phyloP scores from a whole-genome alignment of 1,140 invertebrate species.

The Spodoptera frugiperda region DNA sequence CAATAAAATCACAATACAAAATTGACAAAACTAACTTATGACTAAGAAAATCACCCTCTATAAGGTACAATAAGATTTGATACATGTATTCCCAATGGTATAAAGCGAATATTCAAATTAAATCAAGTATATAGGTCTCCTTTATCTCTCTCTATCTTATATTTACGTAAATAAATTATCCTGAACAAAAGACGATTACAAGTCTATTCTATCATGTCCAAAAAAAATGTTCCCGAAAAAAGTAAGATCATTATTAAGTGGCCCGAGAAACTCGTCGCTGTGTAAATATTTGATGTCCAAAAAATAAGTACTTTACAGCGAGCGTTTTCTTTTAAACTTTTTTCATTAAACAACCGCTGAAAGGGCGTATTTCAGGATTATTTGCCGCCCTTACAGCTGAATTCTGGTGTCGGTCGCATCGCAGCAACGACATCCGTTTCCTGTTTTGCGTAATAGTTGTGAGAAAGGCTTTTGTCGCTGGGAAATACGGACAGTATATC shows the following conservation, averaged over 20 bases:
- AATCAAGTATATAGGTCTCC: too few relatives aligned
- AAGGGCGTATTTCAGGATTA: slow-evolving; percentile 21
- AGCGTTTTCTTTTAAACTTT: slow-evolving; percentile 40
- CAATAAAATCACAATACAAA: too few relatives aligned
- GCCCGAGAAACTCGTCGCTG: not conserved
- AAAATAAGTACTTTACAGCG: slow-evolving; percentile 28
- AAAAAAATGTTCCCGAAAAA: not conserved
- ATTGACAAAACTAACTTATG: too few relatives aligned
- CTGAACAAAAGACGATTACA: too few relatives aligned
- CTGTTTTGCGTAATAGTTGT: slow-evolving; percentile 55
- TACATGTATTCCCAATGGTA: too few relatives aligned
- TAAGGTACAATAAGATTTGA: too few relatives aligned
- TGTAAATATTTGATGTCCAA: slow-evolving; percentile 40
- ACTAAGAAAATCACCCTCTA: too few relatives aligned
- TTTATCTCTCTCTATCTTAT: too few relatives aligned
- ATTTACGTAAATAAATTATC: too few relatives aligned
- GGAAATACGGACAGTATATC: not conserved
- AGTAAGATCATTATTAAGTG: slow-evolving; percentile 19
- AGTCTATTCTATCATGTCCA: not conserved
- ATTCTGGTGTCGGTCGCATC: slow-evolving; percentile 34
- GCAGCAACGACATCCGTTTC: slow-evolving; percentile 49
- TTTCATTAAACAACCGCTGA: slow-evolving; percentile 40
- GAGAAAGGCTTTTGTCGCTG: slow-evolving; percentile 49
- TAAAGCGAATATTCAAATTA: too few relatives aligned
- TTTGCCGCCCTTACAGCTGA: slow-evolving; percentile 14